These are phyloP conservation scores for Armadillidium nasatum DNA, from an alignment of 1,140 invertebrate species.

Conservation along the genomic window DNA sequence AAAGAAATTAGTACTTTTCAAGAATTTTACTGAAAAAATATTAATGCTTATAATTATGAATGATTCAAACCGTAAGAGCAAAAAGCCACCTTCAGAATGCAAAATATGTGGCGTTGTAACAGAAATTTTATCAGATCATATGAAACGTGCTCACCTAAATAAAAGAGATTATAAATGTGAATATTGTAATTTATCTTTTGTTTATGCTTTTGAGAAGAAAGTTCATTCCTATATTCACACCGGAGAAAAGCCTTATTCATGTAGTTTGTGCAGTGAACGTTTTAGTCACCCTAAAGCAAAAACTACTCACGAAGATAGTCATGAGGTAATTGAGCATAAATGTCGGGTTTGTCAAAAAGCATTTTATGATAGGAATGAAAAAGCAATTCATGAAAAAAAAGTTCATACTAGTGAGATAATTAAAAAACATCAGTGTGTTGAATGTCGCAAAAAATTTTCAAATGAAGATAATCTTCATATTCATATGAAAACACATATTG, in stretches of 20 bases:
- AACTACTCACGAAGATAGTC: neutral
- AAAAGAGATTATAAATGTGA: neutral
- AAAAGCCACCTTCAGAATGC: neutral
- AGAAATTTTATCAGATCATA: neutral
- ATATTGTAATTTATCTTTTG: neutral
- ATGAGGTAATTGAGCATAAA: neutral
- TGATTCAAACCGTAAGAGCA: neutral
- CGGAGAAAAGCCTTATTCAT: neutral
- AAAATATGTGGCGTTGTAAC: neutral
- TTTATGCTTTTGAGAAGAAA: neutral
- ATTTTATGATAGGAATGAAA: conserved; percentile 5
- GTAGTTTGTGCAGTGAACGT: neutral
- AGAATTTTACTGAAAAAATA: no score
- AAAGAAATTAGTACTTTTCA: no score
- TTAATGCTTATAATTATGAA: neutral
- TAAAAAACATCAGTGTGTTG: neutral
- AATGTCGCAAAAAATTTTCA: neutral
- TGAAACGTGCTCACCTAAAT: neutral
- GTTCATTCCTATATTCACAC: neutral
- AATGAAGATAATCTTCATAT: neutral
- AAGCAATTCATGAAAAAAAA: neutral
- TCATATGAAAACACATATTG: neutral
- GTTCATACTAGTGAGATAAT: neutral
- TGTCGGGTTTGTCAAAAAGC: neutral
- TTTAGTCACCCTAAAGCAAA: neutral